These are phyloP conservation scores for Platalea minor DNA, from an alignment of 2,797 vertebrate genomes.

Conservation along the genomic window DNA sequence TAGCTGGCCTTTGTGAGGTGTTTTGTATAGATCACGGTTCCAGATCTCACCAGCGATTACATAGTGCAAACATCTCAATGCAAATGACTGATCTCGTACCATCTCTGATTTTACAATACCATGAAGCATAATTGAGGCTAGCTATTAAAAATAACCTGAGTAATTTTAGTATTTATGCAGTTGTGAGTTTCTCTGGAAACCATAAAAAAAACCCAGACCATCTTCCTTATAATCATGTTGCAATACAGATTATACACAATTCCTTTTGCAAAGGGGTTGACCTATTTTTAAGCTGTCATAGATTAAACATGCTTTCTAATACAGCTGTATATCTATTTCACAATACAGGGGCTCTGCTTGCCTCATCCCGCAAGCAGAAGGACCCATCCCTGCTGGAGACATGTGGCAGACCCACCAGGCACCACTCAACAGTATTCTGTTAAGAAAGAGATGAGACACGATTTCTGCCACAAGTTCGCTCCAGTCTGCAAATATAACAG, in stretches of 20 bases:
- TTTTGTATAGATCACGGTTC: neutral
- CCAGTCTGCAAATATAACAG: neutral
- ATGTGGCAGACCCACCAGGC: neutral
- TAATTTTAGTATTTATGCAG: neutral
- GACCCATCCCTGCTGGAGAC: neutral
- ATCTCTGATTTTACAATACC: neutral
- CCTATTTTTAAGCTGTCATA: neutral
- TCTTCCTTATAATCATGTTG: neutral
- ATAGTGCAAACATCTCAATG: neutral
- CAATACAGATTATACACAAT: neutral
- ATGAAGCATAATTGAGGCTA: neutral
- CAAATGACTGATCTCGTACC: neutral
- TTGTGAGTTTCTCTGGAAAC: neutral
- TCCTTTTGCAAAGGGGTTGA: neutral
- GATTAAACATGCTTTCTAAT: neutral
- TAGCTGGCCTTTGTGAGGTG: neutral
- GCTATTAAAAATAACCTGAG: neutral
- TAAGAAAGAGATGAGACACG: neutral
- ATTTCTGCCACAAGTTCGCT: neutral
- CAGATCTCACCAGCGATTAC: neutral
- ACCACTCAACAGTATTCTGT: neutral
- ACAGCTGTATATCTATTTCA: neutral
- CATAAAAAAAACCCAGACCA: neutral
- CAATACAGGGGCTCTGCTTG: neutral
- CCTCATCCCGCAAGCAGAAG: neutral